These are phyloP conservation scores for Morone saxatilis DNA, from an alignment of 2,113 vertebrate genomes.

Conservation along the genomic window DNA sequence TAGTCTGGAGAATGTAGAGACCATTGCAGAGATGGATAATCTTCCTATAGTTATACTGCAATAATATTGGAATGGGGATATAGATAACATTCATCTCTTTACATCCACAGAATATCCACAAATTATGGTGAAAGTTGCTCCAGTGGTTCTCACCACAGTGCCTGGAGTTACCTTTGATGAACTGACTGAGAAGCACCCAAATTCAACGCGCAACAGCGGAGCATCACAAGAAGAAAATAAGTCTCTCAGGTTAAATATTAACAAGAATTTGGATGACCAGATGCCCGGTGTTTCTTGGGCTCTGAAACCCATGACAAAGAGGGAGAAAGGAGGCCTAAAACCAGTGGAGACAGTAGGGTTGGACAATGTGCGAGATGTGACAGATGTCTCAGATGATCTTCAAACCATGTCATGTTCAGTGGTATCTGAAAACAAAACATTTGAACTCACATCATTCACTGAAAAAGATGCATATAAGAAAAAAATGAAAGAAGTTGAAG, in stretches of 20 bases:
- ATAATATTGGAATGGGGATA: conserved; percentile 32
- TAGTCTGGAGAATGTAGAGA: conserved; percentile 11
- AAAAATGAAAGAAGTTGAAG: neutral
- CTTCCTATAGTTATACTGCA: conserved; percentile 35
- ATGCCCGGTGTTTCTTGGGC: neutral
- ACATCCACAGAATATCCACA: conserved; percentile 48
- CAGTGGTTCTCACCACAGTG: neutral
- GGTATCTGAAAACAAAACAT: neutral
- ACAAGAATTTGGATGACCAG: conserved; percentile 14
- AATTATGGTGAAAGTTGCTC: conserved; percentile 7
- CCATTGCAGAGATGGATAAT: conserved; percentile 3
- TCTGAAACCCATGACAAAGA: neutral
- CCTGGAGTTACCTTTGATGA: neutral
- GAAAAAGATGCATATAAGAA: neutral
- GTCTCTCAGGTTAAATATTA: neutral
- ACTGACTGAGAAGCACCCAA: neutral
- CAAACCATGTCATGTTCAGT: neutral
- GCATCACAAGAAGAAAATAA: neutral
- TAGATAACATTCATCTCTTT: conserved; percentile 54
- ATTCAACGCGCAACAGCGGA: neutral
- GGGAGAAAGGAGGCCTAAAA: neutral
- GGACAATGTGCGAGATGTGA: neutral
- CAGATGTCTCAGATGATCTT: neutral
- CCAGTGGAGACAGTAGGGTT: neutral
- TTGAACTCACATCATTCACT: neutral